Evolutionary conservation across 2,113 vertebrate genomes (phyloP), one percentile per base, ranked within the genome.

Genomic region (Dipodomys merriami): DNA sequence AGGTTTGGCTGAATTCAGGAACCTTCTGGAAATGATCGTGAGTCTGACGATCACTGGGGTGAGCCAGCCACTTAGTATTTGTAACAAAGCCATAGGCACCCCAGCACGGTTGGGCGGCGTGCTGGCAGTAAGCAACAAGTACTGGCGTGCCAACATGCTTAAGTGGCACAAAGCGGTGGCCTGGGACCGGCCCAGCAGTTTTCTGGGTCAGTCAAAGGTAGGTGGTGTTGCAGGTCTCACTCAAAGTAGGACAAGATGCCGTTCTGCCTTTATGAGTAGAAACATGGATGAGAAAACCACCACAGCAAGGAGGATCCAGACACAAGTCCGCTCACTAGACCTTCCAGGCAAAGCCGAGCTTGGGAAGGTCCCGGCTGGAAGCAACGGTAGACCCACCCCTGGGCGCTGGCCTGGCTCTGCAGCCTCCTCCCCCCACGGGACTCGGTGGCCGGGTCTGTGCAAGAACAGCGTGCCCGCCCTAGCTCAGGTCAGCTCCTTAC

Each of bases 91-190:
- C 53, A 22, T 77, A 68, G 86, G 67, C 23, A 3, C 22, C 4
- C 6, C 30, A 18, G 82, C 49, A 3, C 83, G 72, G 49, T 83
- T 25, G 22, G 67, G 67, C 3, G 78, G 33, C 19, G 68, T n/a
- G 18, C n/a, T 80, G 11, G 80, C 53, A n/a, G 1, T 16, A 29
- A 60, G 72, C 65, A 7, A 30, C 68, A 19, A 20, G 13, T 3
- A 6, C 25, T 49, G 25, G 1, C 30, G 35, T 4, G 3, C 23
- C 57, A 35, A 49, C 35, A 0, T 0, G 11, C 19, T 64, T 57
- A 5, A 81, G 19, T 1, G 19, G 0, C 2, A 33, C 8, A 44
- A 64, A 22, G 3, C 27, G 20, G 53, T 0, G 0, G 22, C 30
- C 22, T 27, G 6, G 57, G 18, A 20, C 39, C 29, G 27, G 4